Base-by-base conservation (phyloP, 2,888 invertebrate genomes). In the Drosophila flavopinicola region DNA sequence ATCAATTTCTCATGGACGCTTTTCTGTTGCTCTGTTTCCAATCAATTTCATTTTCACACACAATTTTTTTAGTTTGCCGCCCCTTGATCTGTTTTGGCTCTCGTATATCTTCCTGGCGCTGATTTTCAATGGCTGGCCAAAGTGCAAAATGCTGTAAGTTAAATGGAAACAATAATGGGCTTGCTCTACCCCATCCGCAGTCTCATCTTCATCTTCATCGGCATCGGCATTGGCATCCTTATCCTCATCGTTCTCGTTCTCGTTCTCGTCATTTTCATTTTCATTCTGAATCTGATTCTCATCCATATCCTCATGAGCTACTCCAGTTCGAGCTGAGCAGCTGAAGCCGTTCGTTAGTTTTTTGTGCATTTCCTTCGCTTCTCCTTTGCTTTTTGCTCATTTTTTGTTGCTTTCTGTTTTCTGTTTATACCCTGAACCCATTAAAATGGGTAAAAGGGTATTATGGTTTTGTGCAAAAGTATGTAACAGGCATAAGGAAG, bases 111-210 rank as follows among this genome's bases (percentile, higher is more conserved):
- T 61, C 24, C 64, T 54, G 45, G 35, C 37, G 48, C 56, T 67
- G 58, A 71, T 75, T 76, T 57, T 56, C 65, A 58, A 48, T 75
- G 56, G 65, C 61, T 58, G 70, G 64, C 75, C 85, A 87, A 88
- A 88, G 88, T 88, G 88, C 88, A 88, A 88, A 88, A 76, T 83
- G 88, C 78, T 88, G 88, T 88, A 87, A 88, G 88, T 87, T 88
- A 86, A 88, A 88, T 88, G 88, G 87, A 80, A 80, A 78, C 79
- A 79, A 86, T 88, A 88, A 88, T 88, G 88, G 87, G 85, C 72
- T 77, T 67, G 75, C 57, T 70, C 57, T 56, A n/a, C 25, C 20
- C 27, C 27, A 38, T 25, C 5, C 38, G 15, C 24, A 23, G 52
- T 6, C 23, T 17, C 23, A 7, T 51, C 23, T 27, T 15, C 23